Evolutionary conservation across 2,888 invertebrate species (phyloP), one percentile per base, ranked within the genome.

Genomic region (Macrosoma leucophasiata): DNA sequence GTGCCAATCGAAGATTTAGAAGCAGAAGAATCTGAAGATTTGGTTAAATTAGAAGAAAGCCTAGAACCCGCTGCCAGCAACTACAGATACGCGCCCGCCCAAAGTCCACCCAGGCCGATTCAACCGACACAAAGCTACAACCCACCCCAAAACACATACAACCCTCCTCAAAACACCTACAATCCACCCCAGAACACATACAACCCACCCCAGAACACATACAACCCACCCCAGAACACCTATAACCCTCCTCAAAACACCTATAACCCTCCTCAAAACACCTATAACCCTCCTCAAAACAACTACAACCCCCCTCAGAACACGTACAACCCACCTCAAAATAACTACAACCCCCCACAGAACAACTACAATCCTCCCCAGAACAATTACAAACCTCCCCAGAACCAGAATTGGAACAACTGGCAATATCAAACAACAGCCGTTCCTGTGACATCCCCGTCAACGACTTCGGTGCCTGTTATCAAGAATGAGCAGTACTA

Each of bases 401-500:
- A 40, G 22, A 48, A 46, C 12, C 33, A 11, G 22, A 13, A 31
- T 36, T 6, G 7, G 22, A 29, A 34, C 23, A 30, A 35, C 21
- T 37, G 36, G 39, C 33, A 52, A 39, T 35, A 14, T 20, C 46
- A 13, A 28, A 59, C 42, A 2, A 33, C 48, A 2, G n/a, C n/a
- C n/a, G n/a, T n/a, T n/a, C n/a, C n/a, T n/a, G n/a, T n/a, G n/a
- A 29, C 49, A 6, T 24, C 51, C 12, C 9, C 48, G 1, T 66
- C 66, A 1, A 76, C 81, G 1, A 64, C 76, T 1, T 63, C 67
- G 0, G 56, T 68, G 4, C 41, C 82, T 1, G 69, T 86, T 21
- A 71, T 86, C 54, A 84, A 79, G 55, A 82, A 86, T 46, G 79
- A 77, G 35, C 77, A 77, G 36, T 60, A 47, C 20, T 60, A 57